Percentiles rank a stretch among this genome's conserved stretches.
Conservation (phyloP, 2,888 invertebrate species). For the Strigamia maritima region DNA sequence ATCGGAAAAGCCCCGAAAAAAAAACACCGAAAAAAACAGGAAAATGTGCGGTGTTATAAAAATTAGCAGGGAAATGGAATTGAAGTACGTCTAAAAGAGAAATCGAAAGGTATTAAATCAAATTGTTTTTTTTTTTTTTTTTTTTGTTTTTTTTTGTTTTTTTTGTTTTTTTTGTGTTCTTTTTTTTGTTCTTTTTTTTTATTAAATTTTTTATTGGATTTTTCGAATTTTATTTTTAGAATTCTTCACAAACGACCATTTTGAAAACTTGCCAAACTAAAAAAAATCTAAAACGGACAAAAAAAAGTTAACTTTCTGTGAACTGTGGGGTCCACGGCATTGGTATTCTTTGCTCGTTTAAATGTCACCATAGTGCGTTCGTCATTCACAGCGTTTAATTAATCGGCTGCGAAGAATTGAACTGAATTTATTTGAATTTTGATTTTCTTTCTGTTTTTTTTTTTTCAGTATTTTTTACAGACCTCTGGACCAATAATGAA, state of each 20-base stretch:
- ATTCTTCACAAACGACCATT: too few relatives aligned
- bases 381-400: constrained; percentile 1
- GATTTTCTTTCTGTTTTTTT: neutral
- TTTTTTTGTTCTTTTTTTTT: too few relatives aligned
- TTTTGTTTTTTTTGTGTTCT: too few relatives aligned
- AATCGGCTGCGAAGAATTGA: neutral
- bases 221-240: too few relatives aligned
- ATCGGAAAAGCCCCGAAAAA: constrained; percentile 97
- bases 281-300: too few relatives aligned
- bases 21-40: constrained; percentile 74
- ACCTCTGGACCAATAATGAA: constrained; percentile 27
- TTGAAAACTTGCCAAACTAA: too few relatives aligned
- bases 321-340: too few relatives aligned
- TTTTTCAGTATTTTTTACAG: neutral
- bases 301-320: too few relatives aligned
- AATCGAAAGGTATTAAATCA: neutral
- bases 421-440: neutral
- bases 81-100: neutral
- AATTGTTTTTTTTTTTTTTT: too few relatives aligned
- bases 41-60: constrained; percentile 79
- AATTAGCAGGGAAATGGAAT: constrained; percentile 40
- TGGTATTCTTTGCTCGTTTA: constrained; percentile 11
- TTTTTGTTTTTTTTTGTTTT: too few relatives aligned
- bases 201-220: too few relatives aligned
- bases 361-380: constrained; percentile 25